Conservation (phyloP, 2,888 invertebrate species). For the Mycalesis mineus region DNA sequence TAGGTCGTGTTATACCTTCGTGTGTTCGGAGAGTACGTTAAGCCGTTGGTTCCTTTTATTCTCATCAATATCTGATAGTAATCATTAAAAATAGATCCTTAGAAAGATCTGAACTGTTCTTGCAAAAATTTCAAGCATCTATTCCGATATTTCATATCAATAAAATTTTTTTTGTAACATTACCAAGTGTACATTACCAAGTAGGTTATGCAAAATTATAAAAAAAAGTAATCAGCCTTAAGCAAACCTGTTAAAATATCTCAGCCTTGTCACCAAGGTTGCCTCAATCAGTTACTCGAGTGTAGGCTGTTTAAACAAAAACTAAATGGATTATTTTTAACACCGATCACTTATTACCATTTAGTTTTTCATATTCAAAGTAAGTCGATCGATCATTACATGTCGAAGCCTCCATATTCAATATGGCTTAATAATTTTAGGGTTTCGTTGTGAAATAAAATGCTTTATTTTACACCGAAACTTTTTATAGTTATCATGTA, state of each 20-base stretch:
- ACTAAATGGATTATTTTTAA: neutral
- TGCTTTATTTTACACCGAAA: too few species aligned
- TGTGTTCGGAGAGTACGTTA: too few species aligned
- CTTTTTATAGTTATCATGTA: too few species aligned
- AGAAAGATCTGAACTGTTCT: too few species aligned
- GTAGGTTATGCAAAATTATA: neutral
- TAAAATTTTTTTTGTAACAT: neutral
- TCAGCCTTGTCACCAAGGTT: constrained; percentile 10
- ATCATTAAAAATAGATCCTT: too few species aligned
- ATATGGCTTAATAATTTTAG: neutral
- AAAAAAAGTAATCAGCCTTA: neutral
- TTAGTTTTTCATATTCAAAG: constrained; percentile 3
- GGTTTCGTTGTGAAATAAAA: neutral
- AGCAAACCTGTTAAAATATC: neutral
- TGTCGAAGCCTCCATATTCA: neutral
- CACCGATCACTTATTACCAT: neutral
- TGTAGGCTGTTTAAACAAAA: neutral
- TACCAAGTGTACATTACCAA: neutral
- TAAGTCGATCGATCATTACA: neutral
- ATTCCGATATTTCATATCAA: too few species aligned
- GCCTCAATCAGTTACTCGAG: neutral
- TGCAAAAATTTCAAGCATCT: too few species aligned
- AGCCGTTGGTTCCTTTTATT: too few species aligned
- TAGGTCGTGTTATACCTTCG: too few species aligned
- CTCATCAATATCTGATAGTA: too few species aligned